Evolutionary conservation across 2,797 vertebrate species (phyloP), one percentile per base, ranked within the genome.

Genomic region (Remorina albescens): DNA sequence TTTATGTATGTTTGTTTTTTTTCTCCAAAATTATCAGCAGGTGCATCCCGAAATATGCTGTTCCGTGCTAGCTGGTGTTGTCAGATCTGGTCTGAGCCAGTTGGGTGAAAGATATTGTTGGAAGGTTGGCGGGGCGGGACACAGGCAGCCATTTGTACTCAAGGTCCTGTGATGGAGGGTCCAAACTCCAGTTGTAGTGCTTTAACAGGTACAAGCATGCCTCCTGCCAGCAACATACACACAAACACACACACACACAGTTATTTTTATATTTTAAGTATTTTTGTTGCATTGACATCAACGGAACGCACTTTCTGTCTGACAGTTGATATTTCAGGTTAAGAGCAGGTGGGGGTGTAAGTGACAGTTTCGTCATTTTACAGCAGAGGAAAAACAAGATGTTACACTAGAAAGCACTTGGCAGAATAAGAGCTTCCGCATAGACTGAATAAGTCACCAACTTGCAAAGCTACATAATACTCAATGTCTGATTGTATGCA

Each of bases 61-160:
- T n/a, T n/a, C n/a, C n/a, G n/a, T n/a, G n/a, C n/a, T 69, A 83
- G 41, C 46, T 0, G 41, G 59, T 12, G 73, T 68, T 10, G 62
- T 70, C 79, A 47, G 49, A 71, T 82, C 32, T 4, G 51, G 50
- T 76, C 37, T 23, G 61, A 73, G 88, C 71, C 81, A 74, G 72
- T 41, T 5, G 71, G 49, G 59, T 89, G 71, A 92, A 91, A 80
- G 78, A 75, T 71, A 92, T 0, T 28, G 64, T 72, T 41, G 81
- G 76, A 15, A 62, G 80, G 44, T 59, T 67, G 39, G 67, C 25
- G 2, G 91, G 89, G 13, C 86, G 82, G 74, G 84, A 87, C 60
- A 90, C 86, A 9, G 91, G 90, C 73, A 92, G 90, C 90, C 88
- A 92, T 83, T 92, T 92, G 74, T 91, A 91, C 53, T 88, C 69